Conservation (phyloP, 2,797 vertebrate species). For the Gallirallus australis region DNA sequence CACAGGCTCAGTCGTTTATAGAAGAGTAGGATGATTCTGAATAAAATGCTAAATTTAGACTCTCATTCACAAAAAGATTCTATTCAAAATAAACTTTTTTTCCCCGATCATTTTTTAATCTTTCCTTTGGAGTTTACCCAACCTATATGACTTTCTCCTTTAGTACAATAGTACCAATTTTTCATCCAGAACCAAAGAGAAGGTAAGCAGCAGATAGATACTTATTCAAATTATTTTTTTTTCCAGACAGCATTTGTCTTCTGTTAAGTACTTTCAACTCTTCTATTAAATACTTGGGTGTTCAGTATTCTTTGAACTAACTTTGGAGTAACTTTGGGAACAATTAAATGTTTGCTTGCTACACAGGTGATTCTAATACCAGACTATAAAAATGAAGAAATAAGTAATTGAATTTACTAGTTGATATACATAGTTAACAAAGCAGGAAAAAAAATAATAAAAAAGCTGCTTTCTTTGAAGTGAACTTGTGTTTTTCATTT, state of each 20-base stretch:
- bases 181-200: not conserved
- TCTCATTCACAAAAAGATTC: not conserved
- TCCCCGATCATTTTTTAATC: not conserved
- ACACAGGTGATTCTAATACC: not conserved
- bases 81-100: not conserved
- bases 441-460: not conserved
- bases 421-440: not conserved
- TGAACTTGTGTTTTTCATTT: not conserved
- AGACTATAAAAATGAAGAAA: not conserved
- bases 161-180: not conserved
- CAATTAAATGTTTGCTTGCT: not conserved
- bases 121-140: not conserved
- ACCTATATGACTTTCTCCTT: not conserved
- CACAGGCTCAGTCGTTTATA: slow-evolving; percentile 1
- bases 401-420: not conserved
- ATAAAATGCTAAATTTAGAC: slow-evolving; percentile 48
- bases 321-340: not conserved
- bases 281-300: not conserved
- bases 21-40: slow-evolving; percentile 36
- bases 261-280: not conserved
- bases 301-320: not conserved
- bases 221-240: not conserved
- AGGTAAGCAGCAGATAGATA: not conserved
- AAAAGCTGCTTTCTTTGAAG: not conserved
- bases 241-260: not conserved